These are phyloP conservation scores for Oligia fasciuncula DNA, from an alignment of 2,888 invertebrate species.

Conservation along the genomic window DNA sequence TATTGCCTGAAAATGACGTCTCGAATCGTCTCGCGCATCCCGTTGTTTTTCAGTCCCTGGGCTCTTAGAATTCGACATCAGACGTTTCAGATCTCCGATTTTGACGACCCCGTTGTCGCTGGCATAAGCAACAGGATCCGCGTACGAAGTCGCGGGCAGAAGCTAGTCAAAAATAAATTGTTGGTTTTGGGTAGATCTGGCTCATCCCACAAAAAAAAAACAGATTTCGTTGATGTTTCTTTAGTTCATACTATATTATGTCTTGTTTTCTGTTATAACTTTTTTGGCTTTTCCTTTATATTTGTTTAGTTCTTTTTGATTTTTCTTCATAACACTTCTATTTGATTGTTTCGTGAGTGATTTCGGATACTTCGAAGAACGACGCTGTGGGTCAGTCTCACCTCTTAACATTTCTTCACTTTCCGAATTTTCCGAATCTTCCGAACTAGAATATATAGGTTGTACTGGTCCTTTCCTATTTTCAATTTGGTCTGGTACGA, in stretches of 20 bases:
- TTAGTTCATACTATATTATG: not conserved
- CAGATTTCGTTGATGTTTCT: not conserved
- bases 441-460: no score
- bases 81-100: no score
- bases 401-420: not conserved
- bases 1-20: no score
- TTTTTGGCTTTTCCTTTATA: slow-evolving; percentile 18
- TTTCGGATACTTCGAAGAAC: not conserved
- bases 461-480: no score
- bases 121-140: no score
- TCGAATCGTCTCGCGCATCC: no score
- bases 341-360: not conserved
- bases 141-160: no score
- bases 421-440: not conserved
- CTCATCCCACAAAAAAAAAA: not conserved
- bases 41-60: no score
- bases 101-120: no score
- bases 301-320: not conserved
- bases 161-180: not conserved
- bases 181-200: not conserved
- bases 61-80: no score
- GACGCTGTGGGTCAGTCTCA: not conserved
- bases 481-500: slow-evolving; percentile 32
- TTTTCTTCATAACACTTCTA: not conserved
- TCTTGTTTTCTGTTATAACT: not conserved